Evolutionary conservation across 2,797 vertebrate genomes (phyloP), one percentile per base, ranked within the genome.

Genomic region (Harpagifer antarcticus): DNA sequence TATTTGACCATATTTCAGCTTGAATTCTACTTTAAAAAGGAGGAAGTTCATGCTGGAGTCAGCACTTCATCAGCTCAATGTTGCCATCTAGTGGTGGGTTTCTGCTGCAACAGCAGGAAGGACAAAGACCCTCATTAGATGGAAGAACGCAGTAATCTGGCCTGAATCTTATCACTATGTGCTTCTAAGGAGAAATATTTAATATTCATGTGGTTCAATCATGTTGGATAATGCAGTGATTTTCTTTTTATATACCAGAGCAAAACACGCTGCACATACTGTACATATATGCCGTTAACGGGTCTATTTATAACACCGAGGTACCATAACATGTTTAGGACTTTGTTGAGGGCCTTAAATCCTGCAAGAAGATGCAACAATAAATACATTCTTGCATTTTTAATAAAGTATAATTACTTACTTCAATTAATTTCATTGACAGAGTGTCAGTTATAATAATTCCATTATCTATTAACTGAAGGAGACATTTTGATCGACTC

Each of bases 61-160:
- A 7, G n/a, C 5, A 1, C 14, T 20, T 40, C 1, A 20, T 0
- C 55, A 69, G 67, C 64, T 27, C 12, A 64, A 48, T 68, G 82
- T 76, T 81, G 69, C 84, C 68, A 69, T 54, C 89, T 70, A 40
- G 67, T 82, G 89, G 82, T 12, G 6, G 0, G 1, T 31, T 0
- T 3, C 4, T 78, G 53, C 52, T 65, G 0, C 9, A 42, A 19
- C 1, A 27, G 0, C 11, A 42, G 19, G 3, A 49, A 23, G n/a
- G 4, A 16, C 50, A 57, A 12, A 59, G 9, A 40, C 6, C 11
- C 5, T 10, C 1, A 15, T 3, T 9, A 16, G 2, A 2, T 27
- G 1, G 3, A 37, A 73, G 1, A 5, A 9, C 0, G 3, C 13
- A 31, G 9, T 20, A 48, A 48, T 57, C 13, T 48, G 3, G 27